Conservation (phyloP, 2,888 invertebrate genomes). For the Dicyrtoma fusca region DNA sequence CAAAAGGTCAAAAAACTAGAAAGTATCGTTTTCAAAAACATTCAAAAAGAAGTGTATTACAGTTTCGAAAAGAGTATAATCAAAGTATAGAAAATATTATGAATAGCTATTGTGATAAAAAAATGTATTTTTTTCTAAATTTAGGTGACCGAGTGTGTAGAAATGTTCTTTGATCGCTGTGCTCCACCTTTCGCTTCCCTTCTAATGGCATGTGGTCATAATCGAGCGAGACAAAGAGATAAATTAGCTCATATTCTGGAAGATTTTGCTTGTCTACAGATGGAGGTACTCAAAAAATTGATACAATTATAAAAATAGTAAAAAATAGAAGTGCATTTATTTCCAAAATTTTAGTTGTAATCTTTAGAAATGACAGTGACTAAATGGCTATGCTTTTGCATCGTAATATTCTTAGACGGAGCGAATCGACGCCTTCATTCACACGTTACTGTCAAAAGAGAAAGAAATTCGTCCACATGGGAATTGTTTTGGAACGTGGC, state of each 20-base stretch:
- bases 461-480: constrained; percentile 71
- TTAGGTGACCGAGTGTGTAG: constrained; percentile 82
- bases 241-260: constrained; percentile 86
- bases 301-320: neutral
- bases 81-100: constrained; percentile 6
- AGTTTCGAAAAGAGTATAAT: too few species aligned
- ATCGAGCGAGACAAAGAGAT: constrained; percentile 92
- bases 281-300: constrained; percentile 69
- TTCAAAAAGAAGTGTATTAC: too few species aligned
- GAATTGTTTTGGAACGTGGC: constrained; percentile 92
- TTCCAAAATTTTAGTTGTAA: neutral
- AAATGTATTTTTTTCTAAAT: neutral
- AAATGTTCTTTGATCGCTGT: constrained; percentile 84
- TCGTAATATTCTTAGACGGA: constrained; percentile 73
- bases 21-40: too few species aligned
- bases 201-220: constrained; percentile 89
- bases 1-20: too few species aligned
- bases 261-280: constrained; percentile 88
- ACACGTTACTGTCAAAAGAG: constrained; percentile 70
- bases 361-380: neutral
- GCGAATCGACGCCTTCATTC: constrained; percentile 82
- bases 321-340: too few species aligned
- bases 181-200: constrained; percentile 83
- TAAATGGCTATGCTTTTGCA: constrained; percentile 35
- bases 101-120: neutral